These are phyloP conservation scores for Ciconia stormi DNA, from an alignment of 2,113 vertebrate species.

Conservation along the genomic window DNA sequence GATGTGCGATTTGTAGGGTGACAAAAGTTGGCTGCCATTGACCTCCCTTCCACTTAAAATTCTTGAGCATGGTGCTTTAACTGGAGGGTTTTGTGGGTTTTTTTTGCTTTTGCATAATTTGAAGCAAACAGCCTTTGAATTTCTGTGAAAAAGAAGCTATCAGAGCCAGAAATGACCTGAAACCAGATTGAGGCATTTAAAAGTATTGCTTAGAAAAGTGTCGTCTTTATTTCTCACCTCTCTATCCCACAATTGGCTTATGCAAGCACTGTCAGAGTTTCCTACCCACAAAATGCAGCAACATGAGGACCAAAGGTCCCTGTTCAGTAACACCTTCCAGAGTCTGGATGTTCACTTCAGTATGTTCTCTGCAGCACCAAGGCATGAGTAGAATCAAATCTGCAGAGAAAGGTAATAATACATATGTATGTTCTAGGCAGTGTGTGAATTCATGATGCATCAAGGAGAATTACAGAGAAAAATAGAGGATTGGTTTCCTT, in stretches of 20 bases:
- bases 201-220: background rate
- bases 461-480: background rate
- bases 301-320: background rate
- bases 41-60: background rate
- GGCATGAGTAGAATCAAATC: background rate
- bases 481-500: background rate
- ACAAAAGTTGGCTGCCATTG: background rate
- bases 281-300: background rate
- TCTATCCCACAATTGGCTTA: no score
- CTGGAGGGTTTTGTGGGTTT: background rate
- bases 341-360: background rate
- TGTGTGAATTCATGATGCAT: background rate
- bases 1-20: background rate
- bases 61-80: background rate
- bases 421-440: background rate
- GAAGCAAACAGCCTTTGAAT: background rate
- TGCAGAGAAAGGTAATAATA: background rate
- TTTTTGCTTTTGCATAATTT: background rate
- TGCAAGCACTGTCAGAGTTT: background rate
- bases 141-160: background rate
- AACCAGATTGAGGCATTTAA: background rate
- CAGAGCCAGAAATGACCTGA: background rate
- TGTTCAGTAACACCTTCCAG: background rate
- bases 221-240: background rate
- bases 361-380: background rate